phyloP scores from a whole-genome alignment of 2,113 vertebrate species.

The Petaurus breviceps region DNA sequence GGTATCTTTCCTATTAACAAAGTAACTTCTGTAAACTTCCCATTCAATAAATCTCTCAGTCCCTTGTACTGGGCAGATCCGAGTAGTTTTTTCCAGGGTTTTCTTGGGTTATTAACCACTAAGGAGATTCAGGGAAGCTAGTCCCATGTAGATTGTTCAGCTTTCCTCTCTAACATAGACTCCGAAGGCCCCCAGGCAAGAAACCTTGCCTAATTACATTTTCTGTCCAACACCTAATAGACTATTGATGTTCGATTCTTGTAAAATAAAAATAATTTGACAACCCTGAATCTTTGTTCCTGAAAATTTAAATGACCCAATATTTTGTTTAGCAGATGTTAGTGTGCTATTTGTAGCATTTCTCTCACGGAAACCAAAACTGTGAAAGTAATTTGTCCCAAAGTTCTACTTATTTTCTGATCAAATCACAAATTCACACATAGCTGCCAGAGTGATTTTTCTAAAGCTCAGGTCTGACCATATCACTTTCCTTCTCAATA shows the following conservation, averaged over 20 bases:
- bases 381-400: background rate
- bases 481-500: background rate
- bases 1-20: background rate
- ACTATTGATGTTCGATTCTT: background rate
- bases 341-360: background rate
- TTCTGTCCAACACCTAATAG: slow-evolving; percentile 3
- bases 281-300: background rate
- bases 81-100: background rate
- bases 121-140: background rate
- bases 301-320: background rate
- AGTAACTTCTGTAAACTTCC: background rate
- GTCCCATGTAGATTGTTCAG: background rate
- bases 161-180: background rate
- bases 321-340: background rate
- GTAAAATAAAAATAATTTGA: background rate
- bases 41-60: background rate
- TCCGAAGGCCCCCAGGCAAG: background rate
- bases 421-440: background rate
- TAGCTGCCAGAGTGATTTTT: background rate
- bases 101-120: background rate
- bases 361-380: background rate
- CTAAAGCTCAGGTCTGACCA: background rate
- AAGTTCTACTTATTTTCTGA: background rate
- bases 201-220: slow-evolving; percentile 26
- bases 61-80: background rate